Evolutionary conservation across 2,113 vertebrate species (phyloP).

Genomic region (Mus spicilegus): DNA sequence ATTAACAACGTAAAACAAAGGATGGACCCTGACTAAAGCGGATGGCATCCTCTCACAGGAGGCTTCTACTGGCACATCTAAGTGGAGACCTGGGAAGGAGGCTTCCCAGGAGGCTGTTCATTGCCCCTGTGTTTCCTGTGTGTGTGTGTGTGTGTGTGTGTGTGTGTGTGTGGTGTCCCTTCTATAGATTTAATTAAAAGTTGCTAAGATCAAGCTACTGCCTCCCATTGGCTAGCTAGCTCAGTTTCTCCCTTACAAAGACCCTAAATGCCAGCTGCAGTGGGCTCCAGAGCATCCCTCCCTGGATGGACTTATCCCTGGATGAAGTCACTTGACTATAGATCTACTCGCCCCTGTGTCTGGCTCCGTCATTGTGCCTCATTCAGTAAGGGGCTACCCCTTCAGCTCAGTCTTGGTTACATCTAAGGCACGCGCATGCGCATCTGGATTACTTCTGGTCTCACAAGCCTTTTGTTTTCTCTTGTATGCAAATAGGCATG

Average conservation of each 20-base stretch:
- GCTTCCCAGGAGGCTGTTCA: neutral
- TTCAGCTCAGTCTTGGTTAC: no score
- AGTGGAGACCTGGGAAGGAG: neutral
- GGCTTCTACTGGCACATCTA: neutral
- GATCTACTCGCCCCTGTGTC: neutral
- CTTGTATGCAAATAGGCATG: neutral
- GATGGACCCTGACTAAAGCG: neutral
- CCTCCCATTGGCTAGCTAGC: neutral
- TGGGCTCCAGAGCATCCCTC: neutral
- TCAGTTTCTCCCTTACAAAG: neutral
- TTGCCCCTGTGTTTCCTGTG: neutral
- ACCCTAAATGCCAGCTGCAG: neutral
- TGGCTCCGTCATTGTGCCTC: neutral
- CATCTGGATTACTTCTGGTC: neutral
- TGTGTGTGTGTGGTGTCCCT: no score
- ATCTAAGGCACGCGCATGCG: neutral
- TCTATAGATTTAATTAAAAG: neutral
- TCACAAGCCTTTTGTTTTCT: neutral
- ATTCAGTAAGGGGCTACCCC: neutral
- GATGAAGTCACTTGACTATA: neutral
- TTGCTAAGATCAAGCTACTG: neutral
- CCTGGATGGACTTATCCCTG: neutral
- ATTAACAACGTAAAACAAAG: conserved; percentile 51
- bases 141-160: neutral
- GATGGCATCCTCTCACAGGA: neutral